A percentile compares a stretch with the other conserved stretches of the same genome.
Evolutionary conservation across 30 jellyfish, hydroid and myxozoan species (phyloP).

Genomic region (Chrysaora quinquecirrha): DNA sequence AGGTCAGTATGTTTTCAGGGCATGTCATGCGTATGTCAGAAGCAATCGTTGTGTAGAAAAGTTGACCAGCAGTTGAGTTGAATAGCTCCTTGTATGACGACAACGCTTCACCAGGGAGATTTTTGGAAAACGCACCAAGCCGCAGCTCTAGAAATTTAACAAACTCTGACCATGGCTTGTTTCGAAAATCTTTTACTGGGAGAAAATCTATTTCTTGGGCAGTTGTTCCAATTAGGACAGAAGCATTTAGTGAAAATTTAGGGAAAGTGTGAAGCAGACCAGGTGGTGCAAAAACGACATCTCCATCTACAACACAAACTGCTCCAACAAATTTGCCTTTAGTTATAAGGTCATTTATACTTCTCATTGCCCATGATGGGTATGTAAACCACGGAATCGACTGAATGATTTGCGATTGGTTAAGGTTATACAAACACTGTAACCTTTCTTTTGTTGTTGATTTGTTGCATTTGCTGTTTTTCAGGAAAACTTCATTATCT

Average conservation of each 20-base stretch:
- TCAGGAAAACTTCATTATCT: conserved; percentile 65
- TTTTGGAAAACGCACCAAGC: conserved; percentile 22
- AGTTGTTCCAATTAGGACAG: conserved; percentile 69
- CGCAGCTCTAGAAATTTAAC: neutral
- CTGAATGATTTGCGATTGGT: conserved; percentile 37
- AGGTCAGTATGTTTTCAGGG: conserved; percentile 36
- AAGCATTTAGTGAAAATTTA: conserved; percentile 18
- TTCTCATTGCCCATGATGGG: conserved; percentile 54
- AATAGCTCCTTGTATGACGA: neutral
- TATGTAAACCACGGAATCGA: conserved; percentile 51
- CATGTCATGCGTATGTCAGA: conserved; percentile 64
- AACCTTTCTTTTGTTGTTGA: conserved; percentile 6
- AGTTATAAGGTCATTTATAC: conserved; percentile 31
- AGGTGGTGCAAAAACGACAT: conserved; percentile 49
- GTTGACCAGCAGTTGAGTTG: neutral
- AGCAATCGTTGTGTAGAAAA: conserved; percentile 15
- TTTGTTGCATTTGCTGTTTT: conserved; percentile 42
- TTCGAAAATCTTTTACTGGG: conserved; percentile 1
- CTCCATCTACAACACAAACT: conserved; percentile 61
- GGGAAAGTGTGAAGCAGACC: neutral
- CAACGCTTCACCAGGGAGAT: conserved; percentile 19
- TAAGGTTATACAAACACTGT: conserved; percentile 46
- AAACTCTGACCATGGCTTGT: conserved; percentile 1
- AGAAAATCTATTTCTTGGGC: conserved; percentile 68
- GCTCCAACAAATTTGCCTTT: conserved; percentile 53